These are phyloP conservation scores for Apodemia duryi DNA, from an alignment of 2,888 invertebrate species.

Conservation along the genomic window DNA sequence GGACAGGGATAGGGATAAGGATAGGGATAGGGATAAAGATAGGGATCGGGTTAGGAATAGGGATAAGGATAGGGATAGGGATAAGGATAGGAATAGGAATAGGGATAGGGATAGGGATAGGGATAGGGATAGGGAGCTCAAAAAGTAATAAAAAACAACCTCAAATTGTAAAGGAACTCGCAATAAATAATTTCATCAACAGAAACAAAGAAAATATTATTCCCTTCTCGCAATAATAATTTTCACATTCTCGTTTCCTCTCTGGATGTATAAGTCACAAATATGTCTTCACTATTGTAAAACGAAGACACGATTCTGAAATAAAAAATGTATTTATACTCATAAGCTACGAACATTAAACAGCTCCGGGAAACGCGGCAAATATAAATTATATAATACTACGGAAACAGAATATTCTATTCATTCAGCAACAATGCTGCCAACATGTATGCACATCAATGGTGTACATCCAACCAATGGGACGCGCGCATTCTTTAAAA, in stretches of 20 bases:
- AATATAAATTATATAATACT: constrained; percentile 14
- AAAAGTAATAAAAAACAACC: too few relatives aligned
- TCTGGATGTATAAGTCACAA: not conserved
- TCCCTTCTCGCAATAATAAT: not conserved
- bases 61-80: too few relatives aligned
- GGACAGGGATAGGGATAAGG: too few relatives aligned
- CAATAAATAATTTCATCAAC: too few relatives aligned
- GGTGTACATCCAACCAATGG: constrained; percentile 26
- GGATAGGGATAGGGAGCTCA: too few relatives aligned
- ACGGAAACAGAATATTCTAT: constrained; percentile 28
- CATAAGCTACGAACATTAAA: constrained; percentile 10
- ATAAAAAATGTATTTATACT: constrained; percentile 7
- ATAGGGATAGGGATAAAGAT: too few relatives aligned
- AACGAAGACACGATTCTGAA: not conserved
- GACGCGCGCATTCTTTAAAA: constrained; percentile 17
- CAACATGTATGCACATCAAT: constrained; percentile 36
- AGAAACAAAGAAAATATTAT: not conserved
- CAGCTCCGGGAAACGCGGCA: constrained; percentile 10
- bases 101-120: too few relatives aligned
- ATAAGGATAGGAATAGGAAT: too few relatives aligned
- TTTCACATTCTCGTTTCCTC: not conserved
- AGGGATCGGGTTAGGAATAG: too few relatives aligned
- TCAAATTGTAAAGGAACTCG: too few relatives aligned
- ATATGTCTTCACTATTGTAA: not conserved
- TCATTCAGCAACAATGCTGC: constrained; percentile 38